phyloP scores from a whole-genome alignment of 1,140 invertebrate species.

The Vanessa atalanta region DNA sequence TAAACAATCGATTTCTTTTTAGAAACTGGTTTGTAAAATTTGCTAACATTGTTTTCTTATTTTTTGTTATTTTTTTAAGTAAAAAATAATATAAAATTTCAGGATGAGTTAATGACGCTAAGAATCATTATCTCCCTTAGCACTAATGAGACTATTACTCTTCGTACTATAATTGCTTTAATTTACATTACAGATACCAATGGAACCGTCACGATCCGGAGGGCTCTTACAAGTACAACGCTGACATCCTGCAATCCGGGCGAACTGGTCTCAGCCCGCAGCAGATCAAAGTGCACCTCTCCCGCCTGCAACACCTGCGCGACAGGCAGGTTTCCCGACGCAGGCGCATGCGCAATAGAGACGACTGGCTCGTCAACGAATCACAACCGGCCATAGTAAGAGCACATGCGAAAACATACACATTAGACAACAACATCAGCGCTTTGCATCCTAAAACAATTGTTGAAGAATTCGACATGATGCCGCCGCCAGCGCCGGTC shows the following conservation, averaged over 20 bases:
- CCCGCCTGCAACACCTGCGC: conserved; percentile 63
- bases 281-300: conserved; percentile 67
- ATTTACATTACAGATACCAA: conserved; percentile 60
- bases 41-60: too few species aligned
- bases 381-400: conserved; percentile 54
- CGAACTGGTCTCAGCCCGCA: conserved; percentile 69
- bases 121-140: too few species aligned
- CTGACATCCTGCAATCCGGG: conserved; percentile 67
- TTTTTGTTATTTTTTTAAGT: too few species aligned
- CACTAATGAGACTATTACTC: not conserved
- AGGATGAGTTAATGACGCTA: too few species aligned
- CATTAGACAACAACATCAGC: conserved; percentile 75
- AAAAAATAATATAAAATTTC: too few species aligned
- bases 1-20: too few species aligned
- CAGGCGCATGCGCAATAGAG: conserved; percentile 48
- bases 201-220: conserved; percentile 74
- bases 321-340: conserved; percentile 65
- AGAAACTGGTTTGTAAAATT: too few species aligned
- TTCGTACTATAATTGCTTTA: not conserved
- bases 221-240: conserved; percentile 71
- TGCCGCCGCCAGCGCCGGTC: conserved; percentile 53
- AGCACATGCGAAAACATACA: conserved; percentile 71
- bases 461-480: conserved; percentile 78
- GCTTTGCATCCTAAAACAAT: conserved; percentile 77
- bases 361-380: conserved; percentile 70